Percentiles rank a stretch among this genome's conserved stretches.
phyloP scores from a whole-genome alignment of 2,113 vertebrate species.

The Pardalotus punctatus region DNA sequence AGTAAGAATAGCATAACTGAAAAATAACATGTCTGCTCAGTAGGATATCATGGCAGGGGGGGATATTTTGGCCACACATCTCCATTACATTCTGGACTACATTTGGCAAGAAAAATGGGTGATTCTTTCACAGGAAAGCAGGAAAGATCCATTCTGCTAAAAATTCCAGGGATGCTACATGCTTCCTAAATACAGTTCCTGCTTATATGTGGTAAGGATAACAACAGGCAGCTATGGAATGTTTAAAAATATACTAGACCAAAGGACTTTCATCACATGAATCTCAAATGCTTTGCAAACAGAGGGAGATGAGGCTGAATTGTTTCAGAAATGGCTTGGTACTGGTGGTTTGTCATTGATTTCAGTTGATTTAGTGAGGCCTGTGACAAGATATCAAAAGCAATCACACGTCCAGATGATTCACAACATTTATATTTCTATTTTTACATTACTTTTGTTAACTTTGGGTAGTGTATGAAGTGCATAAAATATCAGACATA shows the following conservation, averaged over 20 bases:
- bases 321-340: not conserved
- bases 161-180: not conserved
- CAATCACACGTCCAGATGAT: not conserved
- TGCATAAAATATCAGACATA: not conserved
- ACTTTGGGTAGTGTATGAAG: not conserved
- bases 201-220: not conserved
- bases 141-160: not conserved
- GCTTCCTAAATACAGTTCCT: not conserved
- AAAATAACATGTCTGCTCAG: constrained; percentile 24
- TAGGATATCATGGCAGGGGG: not conserved
- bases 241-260: not conserved
- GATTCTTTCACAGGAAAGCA: not conserved
- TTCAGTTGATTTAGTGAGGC: not conserved
- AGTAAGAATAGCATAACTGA: not conserved
- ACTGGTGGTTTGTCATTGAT: not conserved
- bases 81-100: constrained; percentile 31
- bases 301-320: not conserved
- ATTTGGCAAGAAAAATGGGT: not conserved
- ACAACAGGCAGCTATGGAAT: not conserved
- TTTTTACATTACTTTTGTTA: not conserved
- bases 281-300: not conserved
- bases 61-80: constrained; percentile 48
- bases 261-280: not conserved
- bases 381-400: not conserved
- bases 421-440: not conserved